Evolutionary conservation across 2,113 vertebrate species (phyloP).

Genomic region (Probosciger aterrimus): DNA sequence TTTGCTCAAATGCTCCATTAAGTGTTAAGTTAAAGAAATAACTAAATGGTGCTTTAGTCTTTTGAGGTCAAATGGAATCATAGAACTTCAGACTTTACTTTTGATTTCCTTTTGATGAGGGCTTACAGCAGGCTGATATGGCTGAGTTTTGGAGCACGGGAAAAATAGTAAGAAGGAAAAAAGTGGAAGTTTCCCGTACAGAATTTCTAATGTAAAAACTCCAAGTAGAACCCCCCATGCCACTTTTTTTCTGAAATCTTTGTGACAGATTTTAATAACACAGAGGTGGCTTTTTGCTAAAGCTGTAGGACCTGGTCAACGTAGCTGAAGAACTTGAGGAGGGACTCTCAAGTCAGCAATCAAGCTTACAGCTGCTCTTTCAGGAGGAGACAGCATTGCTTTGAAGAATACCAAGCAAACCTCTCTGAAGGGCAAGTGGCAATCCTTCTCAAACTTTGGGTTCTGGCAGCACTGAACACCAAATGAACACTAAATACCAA

Average conservation of each 20-base stretch:
- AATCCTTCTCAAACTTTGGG: background rate
- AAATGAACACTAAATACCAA: background rate
- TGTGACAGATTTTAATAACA: background rate
- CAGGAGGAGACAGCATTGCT: background rate
- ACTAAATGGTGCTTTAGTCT: background rate
- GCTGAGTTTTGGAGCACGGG: background rate
- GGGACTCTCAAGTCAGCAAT: background rate
- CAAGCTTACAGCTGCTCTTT: background rate
- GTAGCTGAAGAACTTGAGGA: background rate
- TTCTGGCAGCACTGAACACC: background rate
- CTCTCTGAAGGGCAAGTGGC: rapidly evolving
- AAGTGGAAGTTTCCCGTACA: background rate
- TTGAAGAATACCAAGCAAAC: background rate
- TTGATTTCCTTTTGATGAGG: background rate
- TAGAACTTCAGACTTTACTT: background rate
- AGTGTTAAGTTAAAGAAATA: background rate
- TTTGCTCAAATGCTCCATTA: background rate
- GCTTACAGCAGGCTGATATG: background rate
- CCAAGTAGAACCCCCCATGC: background rate
- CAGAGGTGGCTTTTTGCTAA: background rate
- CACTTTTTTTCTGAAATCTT: background rate
- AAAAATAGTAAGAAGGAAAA: background rate
- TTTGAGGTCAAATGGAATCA: background rate
- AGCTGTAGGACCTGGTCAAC: background rate
- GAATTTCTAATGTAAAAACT: background rate